A percentile compares a stretch with the other conserved stretches of the same genome.
Conservation (phyloP, 2,113 vertebrate species). For the Hiodon alosoides region DNA sequence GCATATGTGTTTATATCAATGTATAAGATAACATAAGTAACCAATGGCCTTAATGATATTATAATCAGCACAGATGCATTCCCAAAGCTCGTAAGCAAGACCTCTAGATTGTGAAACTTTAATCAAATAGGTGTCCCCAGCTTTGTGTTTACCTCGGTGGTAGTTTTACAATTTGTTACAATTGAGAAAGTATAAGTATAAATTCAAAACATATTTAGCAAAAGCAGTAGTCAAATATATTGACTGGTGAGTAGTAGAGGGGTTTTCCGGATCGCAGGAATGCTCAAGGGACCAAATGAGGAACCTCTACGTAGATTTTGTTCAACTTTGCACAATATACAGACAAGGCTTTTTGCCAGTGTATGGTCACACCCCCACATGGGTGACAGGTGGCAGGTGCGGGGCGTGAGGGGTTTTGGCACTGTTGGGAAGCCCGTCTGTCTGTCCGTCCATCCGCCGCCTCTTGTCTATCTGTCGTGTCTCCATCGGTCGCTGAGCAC, state of each 20-base stretch:
- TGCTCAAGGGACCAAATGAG: slow-evolving; percentile 31
- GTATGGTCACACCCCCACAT: slow-evolving; percentile 34
- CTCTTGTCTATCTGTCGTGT: slow-evolving; percentile 5
- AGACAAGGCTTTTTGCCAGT: slow-evolving; percentile 29
- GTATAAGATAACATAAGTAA: slow-evolving; percentile 46
- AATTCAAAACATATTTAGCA: background rate
- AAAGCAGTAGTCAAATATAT: background rate
- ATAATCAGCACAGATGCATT: slow-evolving; percentile 44
- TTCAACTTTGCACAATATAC: slow-evolving; percentile 47
- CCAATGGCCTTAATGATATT: slow-evolving; percentile 66
- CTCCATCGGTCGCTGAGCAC: background rate
- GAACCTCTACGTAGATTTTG: slow-evolving; percentile 32
- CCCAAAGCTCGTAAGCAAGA: slow-evolving; percentile 41
- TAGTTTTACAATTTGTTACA: slow-evolving; percentile 28
- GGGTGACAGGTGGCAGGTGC: slow-evolving; percentile 28
- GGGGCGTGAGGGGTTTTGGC: slow-evolving; percentile 30
- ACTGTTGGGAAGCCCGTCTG: slow-evolving; percentile 32
- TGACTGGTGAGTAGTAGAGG: background rate
- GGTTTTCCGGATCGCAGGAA: slow-evolving; percentile 8
- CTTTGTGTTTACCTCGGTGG: slow-evolving; percentile 8
- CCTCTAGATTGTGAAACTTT: slow-evolving; percentile 22
- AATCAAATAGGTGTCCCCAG: slow-evolving; percentile 1
- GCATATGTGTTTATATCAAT: slow-evolving; percentile 38
- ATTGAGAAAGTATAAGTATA: slow-evolving; percentile 21
- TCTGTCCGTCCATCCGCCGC: background rate